These are phyloP conservation scores for Agrochola litura DNA, from an alignment of 2,888 invertebrate species.

Conservation along the genomic window DNA sequence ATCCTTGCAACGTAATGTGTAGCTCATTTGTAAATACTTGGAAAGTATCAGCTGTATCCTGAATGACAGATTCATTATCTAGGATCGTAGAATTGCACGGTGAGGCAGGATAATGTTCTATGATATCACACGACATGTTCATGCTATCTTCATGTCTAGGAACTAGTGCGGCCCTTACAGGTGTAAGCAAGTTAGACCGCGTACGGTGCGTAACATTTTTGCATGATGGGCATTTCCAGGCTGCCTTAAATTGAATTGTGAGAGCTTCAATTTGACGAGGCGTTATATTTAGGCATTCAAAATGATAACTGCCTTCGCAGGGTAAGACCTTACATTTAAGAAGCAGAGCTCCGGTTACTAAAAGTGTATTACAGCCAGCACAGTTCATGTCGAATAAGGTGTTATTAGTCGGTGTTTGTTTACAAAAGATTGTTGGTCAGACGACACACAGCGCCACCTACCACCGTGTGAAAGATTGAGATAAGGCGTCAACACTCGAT, in stretches of 20 bases:
- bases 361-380: no score
- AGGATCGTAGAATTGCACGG: not conserved
- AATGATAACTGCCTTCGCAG: not conserved
- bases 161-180: not conserved
- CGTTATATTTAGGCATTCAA: not conserved
- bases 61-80: no score
- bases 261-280: not conserved
- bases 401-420: no score
- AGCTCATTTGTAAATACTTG: not conserved
- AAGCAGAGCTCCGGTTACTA: no score
- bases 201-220: not conserved
- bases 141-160: not conserved
- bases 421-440: no score
- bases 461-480: no score
- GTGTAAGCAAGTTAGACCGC: not conserved
- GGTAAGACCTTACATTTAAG: no score
- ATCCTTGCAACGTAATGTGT: not conserved
- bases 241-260: not conserved
- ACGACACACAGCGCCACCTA: no score
- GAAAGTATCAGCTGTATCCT: not conserved
- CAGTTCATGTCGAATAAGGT: no score
- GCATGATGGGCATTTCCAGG: conserved; percentile 5
- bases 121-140: conserved; percentile 1
- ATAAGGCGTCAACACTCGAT: no score
- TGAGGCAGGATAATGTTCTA: not conserved